These are phyloP conservation scores for Tanypteryx hageni DNA, from an alignment of 2,888 invertebrate species.

Conservation along the genomic window DNA sequence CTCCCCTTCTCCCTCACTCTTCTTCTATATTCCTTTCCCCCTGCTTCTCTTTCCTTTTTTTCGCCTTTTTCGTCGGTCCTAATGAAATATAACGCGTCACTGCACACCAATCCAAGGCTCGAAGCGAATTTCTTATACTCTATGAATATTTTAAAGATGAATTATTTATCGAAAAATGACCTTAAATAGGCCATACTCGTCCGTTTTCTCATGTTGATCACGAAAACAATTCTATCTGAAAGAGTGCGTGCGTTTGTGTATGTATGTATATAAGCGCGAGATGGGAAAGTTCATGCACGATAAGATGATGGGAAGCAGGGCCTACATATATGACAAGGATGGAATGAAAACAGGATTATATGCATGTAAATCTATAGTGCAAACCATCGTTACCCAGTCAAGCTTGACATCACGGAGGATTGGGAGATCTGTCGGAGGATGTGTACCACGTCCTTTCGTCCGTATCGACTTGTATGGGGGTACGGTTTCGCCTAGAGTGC, in stretches of 20 bases:
- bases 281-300: background rate
- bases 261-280: background rate
- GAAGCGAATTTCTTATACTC: background rate
- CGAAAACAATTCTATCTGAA: background rate
- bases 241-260: background rate
- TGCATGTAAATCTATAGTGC: conserved; percentile 37
- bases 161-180: background rate
- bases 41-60: no score
- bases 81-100: background rate
- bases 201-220: background rate
- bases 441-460: no score
- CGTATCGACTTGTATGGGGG: background rate
- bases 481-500: background rate
- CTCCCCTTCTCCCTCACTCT: no score
- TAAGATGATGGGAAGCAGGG: background rate
- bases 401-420: background rate
- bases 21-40: no score
- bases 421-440: background rate
- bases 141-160: background rate
- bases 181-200: background rate
- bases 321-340: background rate
- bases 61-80: background rate
- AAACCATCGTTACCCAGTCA: conserved; percentile 41
- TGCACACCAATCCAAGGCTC: background rate
- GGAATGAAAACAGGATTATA: conserved; percentile 59